Evolutionary conservation across 2,797 vertebrate species (phyloP).

Genomic region (Peromyscus eremicus): DNA sequence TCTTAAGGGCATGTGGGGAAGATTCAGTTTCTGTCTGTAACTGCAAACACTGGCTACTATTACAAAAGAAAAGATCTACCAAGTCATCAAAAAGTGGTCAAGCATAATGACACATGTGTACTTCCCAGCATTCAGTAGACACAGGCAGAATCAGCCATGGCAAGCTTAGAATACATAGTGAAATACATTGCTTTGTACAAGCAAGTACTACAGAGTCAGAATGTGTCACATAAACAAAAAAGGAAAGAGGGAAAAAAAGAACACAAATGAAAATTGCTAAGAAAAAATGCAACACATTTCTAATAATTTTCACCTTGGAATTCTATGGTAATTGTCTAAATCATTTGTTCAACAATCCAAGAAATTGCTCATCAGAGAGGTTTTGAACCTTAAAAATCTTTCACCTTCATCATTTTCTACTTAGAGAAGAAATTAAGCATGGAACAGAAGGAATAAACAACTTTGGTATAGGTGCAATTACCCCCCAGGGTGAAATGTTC

Average conservation of each 20-base stretch:
- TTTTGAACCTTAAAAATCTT: neutral
- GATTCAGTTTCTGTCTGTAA: neutral
- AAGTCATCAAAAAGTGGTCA: neutral
- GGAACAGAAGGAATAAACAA: neutral
- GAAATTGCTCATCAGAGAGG: conserved; percentile 14
- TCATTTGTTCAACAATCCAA: neutral
- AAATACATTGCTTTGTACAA: neutral
- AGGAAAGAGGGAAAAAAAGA: neutral
- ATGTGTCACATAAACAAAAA: neutral
- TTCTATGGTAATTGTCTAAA: neutral
- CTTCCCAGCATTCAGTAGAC: neutral
- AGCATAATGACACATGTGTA: neutral
- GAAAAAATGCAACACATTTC: neutral
- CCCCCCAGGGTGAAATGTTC: neutral
- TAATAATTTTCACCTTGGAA: neutral
- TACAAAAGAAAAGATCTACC: neutral
- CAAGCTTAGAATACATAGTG: neutral
- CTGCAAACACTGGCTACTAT: neutral
- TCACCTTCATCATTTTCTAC: neutral
- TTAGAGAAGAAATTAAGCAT: neutral
- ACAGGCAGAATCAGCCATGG: neutral
- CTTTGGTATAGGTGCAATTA: neutral
- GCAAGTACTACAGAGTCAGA: neutral
- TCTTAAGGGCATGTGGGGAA: neutral
- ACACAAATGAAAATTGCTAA: neutral